phyloP scores from a whole-genome alignment of 1,140 invertebrate species.

The Eurosta solidaginis region DNA sequence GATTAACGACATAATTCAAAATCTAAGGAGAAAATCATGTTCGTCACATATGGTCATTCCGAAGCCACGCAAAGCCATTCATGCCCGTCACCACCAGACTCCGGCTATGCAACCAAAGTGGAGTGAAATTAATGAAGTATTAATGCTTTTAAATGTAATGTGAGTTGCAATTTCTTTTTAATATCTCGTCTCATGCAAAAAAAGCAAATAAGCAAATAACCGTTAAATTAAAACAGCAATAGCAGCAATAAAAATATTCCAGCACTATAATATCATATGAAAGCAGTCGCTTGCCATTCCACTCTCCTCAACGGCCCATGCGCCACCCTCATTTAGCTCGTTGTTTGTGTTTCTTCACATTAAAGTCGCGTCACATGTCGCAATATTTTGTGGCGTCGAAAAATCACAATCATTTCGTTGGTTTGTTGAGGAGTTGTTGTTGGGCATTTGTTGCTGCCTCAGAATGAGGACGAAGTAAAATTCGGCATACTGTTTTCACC shows the following conservation, averaged over 20 bases:
- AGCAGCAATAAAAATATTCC: constrained; percentile 18
- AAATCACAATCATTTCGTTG: constrained; percentile 13
- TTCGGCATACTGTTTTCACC: neutral
- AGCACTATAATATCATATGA: neutral
- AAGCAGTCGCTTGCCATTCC: no score
- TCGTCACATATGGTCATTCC: constrained; percentile 11
- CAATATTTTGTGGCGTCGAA: constrained; percentile 19
- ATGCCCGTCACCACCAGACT: neutral
- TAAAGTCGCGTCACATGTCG: neutral
- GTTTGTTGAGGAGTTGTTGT: neutral
- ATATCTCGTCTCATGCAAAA: neutral
- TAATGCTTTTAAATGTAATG: neutral
- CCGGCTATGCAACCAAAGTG: neutral
- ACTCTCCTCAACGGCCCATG: neutral
- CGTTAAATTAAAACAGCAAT: constrained; percentile 19
- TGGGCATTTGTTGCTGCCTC: neutral
- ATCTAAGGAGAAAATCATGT: constrained; percentile 13
- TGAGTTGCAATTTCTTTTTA: constrained; percentile 13
- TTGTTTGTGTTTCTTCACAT: neutral
- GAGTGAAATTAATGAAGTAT: neutral
- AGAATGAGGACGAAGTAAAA: neutral
- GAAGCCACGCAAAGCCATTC: neutral
- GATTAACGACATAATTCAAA: constrained; percentile 21
- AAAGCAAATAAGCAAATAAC: neutral
- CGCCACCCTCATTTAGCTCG: neutral